Conservation (phyloP, 2,113 vertebrate species). For the Malurus elegans region DNA sequence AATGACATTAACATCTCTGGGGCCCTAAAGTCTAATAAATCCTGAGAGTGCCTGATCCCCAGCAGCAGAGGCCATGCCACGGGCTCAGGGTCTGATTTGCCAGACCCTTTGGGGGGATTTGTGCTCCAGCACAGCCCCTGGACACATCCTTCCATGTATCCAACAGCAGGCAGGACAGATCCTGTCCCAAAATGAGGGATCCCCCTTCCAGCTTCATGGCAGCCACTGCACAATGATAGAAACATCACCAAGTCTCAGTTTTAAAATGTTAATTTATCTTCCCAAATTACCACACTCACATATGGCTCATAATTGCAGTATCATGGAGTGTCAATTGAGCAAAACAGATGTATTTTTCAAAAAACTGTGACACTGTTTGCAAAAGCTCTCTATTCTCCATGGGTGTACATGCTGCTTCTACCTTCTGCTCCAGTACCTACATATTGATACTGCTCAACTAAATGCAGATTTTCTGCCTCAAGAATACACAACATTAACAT, state of each 20-base stretch:
- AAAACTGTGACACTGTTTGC: slow-evolving; percentile 65
- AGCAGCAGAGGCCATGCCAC: neutral
- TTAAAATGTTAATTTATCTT: slow-evolving; percentile 67
- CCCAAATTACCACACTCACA: slow-evolving; percentile 51
- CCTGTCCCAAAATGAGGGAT: neutral
- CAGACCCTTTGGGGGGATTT: neutral
- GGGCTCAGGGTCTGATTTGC: neutral
- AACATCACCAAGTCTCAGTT: slow-evolving; percentile 47
- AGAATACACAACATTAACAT: slow-evolving; percentile 26
- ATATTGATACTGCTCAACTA: slow-evolving; percentile 50
- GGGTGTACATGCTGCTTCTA: slow-evolving; percentile 63
- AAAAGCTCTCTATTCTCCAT: slow-evolving; percentile 61
- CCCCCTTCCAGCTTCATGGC: neutral
- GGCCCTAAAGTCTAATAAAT: neutral
- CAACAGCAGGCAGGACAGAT: neutral
- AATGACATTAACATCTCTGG: neutral
- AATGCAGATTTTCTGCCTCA: slow-evolving; percentile 49
- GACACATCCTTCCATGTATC: neutral
- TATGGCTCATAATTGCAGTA: slow-evolving; percentile 67
- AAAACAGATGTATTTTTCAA: slow-evolving; percentile 69
- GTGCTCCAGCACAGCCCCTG: neutral
- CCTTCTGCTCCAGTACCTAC: slow-evolving; percentile 67
- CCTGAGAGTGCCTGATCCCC: neutral
- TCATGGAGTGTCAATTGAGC: slow-evolving; percentile 67
- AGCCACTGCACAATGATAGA: slow-evolving; percentile 10